Evolutionary conservation across 1,140 invertebrate genomes (phyloP).

Genomic region (Yoshiicerus persimilis): DNA sequence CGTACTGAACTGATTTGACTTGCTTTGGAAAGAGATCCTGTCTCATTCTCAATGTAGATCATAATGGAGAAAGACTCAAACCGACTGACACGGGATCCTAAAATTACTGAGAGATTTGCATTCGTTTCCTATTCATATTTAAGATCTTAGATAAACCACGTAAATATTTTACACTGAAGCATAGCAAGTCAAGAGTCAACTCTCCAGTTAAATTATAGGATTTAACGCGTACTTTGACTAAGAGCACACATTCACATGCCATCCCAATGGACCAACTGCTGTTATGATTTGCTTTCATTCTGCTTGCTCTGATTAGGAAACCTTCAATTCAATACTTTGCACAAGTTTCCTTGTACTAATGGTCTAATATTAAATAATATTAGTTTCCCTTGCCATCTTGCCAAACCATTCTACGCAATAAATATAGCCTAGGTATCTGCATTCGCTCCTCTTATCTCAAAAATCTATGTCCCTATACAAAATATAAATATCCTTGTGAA

Average conservation of each 20-base stretch:
- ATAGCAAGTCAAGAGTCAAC: not conserved
- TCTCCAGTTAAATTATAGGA: not conserved
- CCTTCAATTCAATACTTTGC: not conserved
- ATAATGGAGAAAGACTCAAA: not conserved
- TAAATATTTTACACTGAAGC: not conserved
- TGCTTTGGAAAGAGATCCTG: not conserved
- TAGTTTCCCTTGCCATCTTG: not conserved
- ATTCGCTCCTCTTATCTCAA: not conserved
- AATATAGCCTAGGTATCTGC: not conserved
- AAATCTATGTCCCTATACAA: not conserved
- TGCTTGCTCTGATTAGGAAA: not conserved
- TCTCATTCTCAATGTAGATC: not conserved
- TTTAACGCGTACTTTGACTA: not conserved
- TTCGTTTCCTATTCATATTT: not conserved
- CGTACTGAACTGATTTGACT: not conserved
- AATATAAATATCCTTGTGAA: not conserved
- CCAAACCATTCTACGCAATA: not conserved
- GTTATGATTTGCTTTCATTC: not conserved
- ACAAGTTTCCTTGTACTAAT: not conserved
- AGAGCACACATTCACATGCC: not conserved
- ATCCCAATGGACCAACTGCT: not conserved
- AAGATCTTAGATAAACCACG: not conserved
- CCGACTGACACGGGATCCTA: not conserved
- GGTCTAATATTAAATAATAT: not conserved
- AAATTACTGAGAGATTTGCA: not conserved